Evolutionary conservation across 2,888 invertebrate species (phyloP).

Genomic region (Pogonocherus hispidulus): DNA sequence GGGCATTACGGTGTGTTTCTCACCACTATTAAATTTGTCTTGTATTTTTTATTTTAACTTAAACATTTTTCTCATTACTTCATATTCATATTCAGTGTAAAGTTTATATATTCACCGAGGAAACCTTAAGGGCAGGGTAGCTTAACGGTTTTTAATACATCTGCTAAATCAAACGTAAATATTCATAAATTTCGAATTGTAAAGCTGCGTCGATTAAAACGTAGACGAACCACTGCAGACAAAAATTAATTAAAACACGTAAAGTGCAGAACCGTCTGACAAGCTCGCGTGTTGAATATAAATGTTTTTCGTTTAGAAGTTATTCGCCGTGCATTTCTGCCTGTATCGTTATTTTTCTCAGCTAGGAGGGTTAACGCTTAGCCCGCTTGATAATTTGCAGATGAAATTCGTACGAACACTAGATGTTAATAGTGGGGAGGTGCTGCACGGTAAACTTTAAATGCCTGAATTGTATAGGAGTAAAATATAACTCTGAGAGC

Average conservation of each 20-base stretch:
- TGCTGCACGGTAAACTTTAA: not conserved
- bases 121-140: not conserved
- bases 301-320: conserved; percentile 44
- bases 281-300: conserved; percentile 53
- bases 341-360: conserved; percentile 8
- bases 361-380: not conserved
- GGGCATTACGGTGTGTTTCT: no score
- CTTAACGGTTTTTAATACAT: conserved; percentile 43
- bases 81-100: no score
- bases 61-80: no score
- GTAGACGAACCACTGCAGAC: conserved; percentile 51
- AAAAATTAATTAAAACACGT: conserved; percentile 59
- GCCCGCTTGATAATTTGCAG: not conserved
- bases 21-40: no score
- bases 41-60: no score
- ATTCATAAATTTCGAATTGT: conserved; percentile 55
- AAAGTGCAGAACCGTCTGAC: conserved; percentile 52
- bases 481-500: not conserved
- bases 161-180: conserved; percentile 52
- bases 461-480: not conserved
- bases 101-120: not conserved
- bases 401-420: not conserved
- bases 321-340: conserved; percentile 29
- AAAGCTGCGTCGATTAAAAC: conserved; percentile 52
- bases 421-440: not conserved